phyloP scores from a whole-genome alignment of 2,888 invertebrate genomes.

The Margaritifera margaritifera region DNA sequence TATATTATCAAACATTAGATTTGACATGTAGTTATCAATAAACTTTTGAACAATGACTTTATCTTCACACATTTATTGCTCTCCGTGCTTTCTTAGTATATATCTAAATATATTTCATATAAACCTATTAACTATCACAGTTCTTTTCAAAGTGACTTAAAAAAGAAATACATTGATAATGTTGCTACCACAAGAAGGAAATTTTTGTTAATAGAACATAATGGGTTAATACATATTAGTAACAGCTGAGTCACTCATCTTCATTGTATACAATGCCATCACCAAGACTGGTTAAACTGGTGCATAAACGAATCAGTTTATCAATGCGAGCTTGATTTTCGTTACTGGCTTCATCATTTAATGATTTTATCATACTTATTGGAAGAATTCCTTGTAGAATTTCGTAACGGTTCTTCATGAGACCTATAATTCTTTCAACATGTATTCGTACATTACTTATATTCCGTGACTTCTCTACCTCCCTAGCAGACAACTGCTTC shows the following conservation, averaged over 20 bases:
- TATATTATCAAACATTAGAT: no score
- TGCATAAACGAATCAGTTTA: slow-evolving; percentile 29
- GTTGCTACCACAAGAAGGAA: no score
- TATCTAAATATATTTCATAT: no score
- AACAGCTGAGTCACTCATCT: background rate
- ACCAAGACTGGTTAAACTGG: slow-evolving; percentile 25
- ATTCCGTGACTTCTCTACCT: slow-evolving; percentile 32
- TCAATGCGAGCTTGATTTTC: slow-evolving; percentile 12
- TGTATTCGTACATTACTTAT: slow-evolving; percentile 34
- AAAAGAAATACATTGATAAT: no score
- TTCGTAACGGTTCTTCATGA: slow-evolving; percentile 33
- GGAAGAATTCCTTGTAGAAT: slow-evolving; percentile 35
- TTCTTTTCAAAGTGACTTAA: no score
- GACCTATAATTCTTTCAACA: slow-evolving; percentile 38
- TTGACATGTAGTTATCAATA: no score
- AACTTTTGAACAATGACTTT: no score
- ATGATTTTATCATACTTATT: slow-evolving; percentile 14
- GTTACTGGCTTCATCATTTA: slow-evolving; percentile 15
- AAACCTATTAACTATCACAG: no score
- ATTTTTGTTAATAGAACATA: no score
- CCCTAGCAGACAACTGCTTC: slow-evolving; percentile 30
- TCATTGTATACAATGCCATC: slow-evolving; percentile 21
- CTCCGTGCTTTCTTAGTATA: no score
- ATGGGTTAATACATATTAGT: no score
- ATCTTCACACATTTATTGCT: no score